A percentile compares a stretch with the other conserved stretches of the same genome.
Evolutionary conservation across 2,888 invertebrate genomes (phyloP).

Genomic region (Helicoverpa assulta): DNA sequence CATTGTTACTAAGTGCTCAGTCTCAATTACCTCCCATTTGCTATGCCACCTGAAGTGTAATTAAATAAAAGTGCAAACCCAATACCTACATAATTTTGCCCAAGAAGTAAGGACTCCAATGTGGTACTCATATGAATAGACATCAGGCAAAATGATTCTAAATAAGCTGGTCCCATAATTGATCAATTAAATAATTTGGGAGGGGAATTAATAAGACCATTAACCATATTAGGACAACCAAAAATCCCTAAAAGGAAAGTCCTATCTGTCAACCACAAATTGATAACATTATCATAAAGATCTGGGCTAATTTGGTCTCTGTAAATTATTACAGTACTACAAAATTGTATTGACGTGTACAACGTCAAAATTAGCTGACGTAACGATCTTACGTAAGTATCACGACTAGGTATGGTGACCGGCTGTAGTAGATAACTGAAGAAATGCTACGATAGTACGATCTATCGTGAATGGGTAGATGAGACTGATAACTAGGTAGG

Average conservation of each 20-base stretch:
- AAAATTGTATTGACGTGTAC: conserved; percentile 16
- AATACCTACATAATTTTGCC: not conserved
- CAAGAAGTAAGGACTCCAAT: too few species aligned
- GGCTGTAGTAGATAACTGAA: not conserved
- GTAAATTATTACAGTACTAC: not conserved
- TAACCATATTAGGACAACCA: not conserved
- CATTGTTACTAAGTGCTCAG: conserved; percentile 1
- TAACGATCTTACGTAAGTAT: conserved; percentile 38
- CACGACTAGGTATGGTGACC: conserved; percentile 22
- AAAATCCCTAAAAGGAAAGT: not conserved
- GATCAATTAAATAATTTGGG: not conserved
- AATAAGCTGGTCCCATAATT: too few species aligned
- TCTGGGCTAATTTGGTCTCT: not conserved
- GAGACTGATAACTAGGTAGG: not conserved
- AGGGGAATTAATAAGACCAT: not conserved
- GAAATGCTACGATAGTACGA: not conserved
- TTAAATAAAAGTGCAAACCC: not conserved
- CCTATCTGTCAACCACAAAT: not conserved
- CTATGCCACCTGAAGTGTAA: not conserved
- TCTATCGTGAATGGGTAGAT: not conserved
- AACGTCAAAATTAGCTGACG: conserved; percentile 32
- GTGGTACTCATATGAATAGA: too few species aligned
- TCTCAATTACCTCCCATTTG: not conserved
- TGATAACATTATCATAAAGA: not conserved
- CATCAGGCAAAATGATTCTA: not conserved